Evolutionary conservation across 2,797 vertebrate genomes (phyloP), one percentile per base, ranked within the genome.

Genomic region (Cephalopachus bancanus): DNA sequence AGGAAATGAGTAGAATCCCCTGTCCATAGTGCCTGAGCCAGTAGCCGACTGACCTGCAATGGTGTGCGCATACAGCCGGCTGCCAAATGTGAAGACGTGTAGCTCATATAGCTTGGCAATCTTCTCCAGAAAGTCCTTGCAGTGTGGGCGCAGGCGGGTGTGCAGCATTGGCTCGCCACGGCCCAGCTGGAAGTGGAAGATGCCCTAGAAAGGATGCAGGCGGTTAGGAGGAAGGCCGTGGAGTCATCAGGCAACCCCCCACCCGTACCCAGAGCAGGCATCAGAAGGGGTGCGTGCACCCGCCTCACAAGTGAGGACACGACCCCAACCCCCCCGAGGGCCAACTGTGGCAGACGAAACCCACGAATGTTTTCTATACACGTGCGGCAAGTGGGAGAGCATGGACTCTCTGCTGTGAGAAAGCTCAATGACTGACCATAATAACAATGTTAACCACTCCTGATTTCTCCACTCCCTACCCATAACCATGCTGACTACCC

Each of bases 21-120:
- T 1, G 17, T 10, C 60, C 51, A 17, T 0, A 22, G 7, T 11
- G 15, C n/a, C 15, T 44, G 15, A 6, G 3, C 1, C 37, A 0
- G 5, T 4, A 19, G 62, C 8, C 3, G 7, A 69, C 90, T 65
- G 28, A 96, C 99, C 99, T 97, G 99, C 99, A 15, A 99, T 99
- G 55, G 99, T 99, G 98, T 99, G 99, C 10, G 99, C 99, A 37
- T 99, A 99, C 7, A 99, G 99, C 33, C 99, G 99, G 98, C 99
- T 99, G 96, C 99, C 99, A 19, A 99, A 99, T 0, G 99, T 99
- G 98, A 99, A 99, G 94, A 99, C 99, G 2, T 99, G 99, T 28
- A 99, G 97, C 97, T 99, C 99, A 0, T 99, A 99, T 17, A 99
- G 98, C 98, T 99, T 99, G 98, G 99, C 99, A 7, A 99, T 99